Conservation (phyloP, 2,113 vertebrate genomes). For the Polyodon spathula region DNA sequence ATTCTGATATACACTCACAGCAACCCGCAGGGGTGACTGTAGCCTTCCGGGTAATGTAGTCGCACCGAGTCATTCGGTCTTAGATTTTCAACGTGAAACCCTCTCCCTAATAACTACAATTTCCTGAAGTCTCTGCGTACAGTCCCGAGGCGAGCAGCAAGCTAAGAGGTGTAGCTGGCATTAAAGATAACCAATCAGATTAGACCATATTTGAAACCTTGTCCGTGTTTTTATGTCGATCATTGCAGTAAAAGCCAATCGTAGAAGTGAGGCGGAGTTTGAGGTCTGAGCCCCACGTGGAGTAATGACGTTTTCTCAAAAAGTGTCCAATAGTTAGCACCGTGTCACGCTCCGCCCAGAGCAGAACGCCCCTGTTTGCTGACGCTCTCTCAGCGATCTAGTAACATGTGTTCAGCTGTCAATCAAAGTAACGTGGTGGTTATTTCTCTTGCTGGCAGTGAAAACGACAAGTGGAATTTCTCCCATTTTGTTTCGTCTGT, state of each 20-base stretch:
- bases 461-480: slow-evolving; percentile 33
- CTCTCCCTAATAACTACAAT: slow-evolving; percentile 33
- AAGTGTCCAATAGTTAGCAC: slow-evolving; percentile 30
- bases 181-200: slow-evolving; percentile 47
- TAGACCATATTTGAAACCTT: slow-evolving; percentile 44
- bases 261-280: slow-evolving; percentile 13
- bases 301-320: slow-evolving; percentile 15
- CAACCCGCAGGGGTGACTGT: slow-evolving; percentile 22
- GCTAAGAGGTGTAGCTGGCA: slow-evolving; percentile 18
- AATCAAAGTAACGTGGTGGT: slow-evolving; percentile 93
- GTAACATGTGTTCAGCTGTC: slow-evolving; percentile 80
- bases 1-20: slow-evolving; percentile 76
- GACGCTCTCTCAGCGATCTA: slow-evolving; percentile 56
- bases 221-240: slow-evolving; percentile 50
- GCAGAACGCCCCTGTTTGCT: slow-evolving; percentile 43
- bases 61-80: background rate
- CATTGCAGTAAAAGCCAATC: slow-evolving; percentile 58
- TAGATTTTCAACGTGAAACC: background rate
- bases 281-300: slow-evolving; percentile 54
- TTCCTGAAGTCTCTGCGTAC: slow-evolving; percentile 34
- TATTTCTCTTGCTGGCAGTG: slow-evolving; percentile 31
- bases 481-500: slow-evolving; percentile 28
- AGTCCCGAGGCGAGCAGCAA: background rate
- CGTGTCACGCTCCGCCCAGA: slow-evolving; percentile 29
- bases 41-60: slow-evolving; percentile 54